Conservation (phyloP, 2,888 invertebrate species). For the Metallyticus violacea region DNA sequence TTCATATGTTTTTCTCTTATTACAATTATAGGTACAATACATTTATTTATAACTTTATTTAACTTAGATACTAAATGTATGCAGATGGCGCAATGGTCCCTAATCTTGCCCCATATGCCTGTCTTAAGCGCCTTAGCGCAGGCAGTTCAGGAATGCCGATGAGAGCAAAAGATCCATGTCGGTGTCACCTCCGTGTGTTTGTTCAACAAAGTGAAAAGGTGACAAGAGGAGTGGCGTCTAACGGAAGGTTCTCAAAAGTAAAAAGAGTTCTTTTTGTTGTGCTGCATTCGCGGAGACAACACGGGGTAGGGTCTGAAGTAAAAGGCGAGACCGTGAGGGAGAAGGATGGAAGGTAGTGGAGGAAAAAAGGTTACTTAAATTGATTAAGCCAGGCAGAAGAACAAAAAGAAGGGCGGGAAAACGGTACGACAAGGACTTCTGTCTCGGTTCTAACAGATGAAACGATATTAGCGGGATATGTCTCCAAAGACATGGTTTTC, state of each 20-base stretch:
- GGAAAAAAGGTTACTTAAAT: conserved; percentile 29
- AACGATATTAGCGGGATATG: not conserved
- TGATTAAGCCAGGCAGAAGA: conserved; percentile 24
- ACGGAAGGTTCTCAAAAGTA: not conserved
- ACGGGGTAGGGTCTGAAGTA: not conserved
- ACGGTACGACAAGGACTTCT: not conserved
- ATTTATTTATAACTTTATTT: too few relatives aligned
- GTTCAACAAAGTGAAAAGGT: conserved; percentile 13
- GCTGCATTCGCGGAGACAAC: not conserved
- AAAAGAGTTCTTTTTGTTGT: not conserved
- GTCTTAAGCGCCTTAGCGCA: too few relatives aligned
- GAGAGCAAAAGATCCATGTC: not conserved
- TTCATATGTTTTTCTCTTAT: too few relatives aligned
- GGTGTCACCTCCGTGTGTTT: not conserved
- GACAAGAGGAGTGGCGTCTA: not conserved
- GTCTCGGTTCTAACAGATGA: not conserved
- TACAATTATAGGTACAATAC: too few relatives aligned
- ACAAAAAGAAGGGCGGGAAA: not conserved
- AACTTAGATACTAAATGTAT: too few relatives aligned
- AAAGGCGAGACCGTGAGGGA: not conserved
- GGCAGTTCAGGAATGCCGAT: not conserved
- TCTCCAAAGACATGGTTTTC: too few relatives aligned
- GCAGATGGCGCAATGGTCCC: too few relatives aligned
- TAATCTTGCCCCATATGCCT: too few relatives aligned
- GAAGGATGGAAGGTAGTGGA: not conserved